Conservation (phyloP, 2,888 invertebrate species). For the Polydrusus cervinus region DNA sequence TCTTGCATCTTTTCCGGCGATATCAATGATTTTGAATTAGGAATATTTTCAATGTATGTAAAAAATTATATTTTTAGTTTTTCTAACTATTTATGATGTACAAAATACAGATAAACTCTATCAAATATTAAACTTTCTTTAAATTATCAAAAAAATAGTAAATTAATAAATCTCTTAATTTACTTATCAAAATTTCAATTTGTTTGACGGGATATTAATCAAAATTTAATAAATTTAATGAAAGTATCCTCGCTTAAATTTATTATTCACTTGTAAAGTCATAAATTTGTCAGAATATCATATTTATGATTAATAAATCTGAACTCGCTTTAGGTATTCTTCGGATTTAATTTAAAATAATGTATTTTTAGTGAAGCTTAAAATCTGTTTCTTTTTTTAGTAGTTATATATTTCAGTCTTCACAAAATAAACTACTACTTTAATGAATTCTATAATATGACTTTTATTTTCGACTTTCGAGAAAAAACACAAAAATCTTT, state of each 20-base stretch:
- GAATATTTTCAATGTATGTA: too few species aligned
- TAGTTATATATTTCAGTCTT: too few species aligned
- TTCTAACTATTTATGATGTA: not conserved
- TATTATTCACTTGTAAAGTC: conserved; percentile 27
- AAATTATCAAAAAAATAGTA: not conserved
- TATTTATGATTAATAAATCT: conserved; percentile 26
- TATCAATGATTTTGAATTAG: too few species aligned
- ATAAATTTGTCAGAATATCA: conserved; percentile 25
- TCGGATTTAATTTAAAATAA: conserved; percentile 6
- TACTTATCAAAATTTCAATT: conserved; percentile 26
- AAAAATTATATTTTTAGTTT: too few species aligned
- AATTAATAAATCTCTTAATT: conserved; percentile 11
- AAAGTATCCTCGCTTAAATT: conserved; percentile 29
- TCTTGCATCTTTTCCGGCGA: too few species aligned
- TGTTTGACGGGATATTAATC: conserved; percentile 23
- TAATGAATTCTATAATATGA: too few species aligned
- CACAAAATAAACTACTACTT: too few species aligned
- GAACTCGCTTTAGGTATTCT: not conserved
- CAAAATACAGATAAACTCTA: not conserved
- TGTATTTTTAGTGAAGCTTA: not conserved
- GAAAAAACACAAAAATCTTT: too few species aligned
- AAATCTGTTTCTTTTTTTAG: not conserved
- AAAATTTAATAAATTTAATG: conserved; percentile 29
- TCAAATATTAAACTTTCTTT: not conserved
- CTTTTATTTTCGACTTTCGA: too few species aligned